Conservation (phyloP, 2,888 invertebrate species). For the Melipona beecheii region DNA sequence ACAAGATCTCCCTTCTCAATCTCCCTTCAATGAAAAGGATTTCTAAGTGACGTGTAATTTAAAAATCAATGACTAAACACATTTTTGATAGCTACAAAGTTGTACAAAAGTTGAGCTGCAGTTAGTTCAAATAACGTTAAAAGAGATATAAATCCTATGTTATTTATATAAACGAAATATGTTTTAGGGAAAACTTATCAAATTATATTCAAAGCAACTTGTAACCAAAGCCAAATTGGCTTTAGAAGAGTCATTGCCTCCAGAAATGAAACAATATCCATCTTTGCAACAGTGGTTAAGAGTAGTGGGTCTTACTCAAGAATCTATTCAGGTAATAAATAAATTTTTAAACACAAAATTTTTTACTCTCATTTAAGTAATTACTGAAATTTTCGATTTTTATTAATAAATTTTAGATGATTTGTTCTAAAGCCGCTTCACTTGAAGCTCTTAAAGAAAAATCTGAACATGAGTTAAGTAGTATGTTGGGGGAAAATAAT, state of each 20-base stretch:
- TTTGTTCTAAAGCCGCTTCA: slow-evolving; percentile 89
- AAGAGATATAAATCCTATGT: not conserved
- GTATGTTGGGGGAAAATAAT: slow-evolving; percentile 88
- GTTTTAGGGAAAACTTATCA: slow-evolving; percentile 95
- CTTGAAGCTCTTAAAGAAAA: slow-evolving; percentile 93
- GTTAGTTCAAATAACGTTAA: not conserved
- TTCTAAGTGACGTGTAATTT: not conserved
- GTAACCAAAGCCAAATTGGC: slow-evolving; percentile 93
- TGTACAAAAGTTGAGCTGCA: not conserved
- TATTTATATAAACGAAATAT: slow-evolving; percentile 48
- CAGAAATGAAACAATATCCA: slow-evolving; percentile 90
- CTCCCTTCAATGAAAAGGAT: not conserved
- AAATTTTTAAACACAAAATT: not conserved
- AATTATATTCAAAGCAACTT: slow-evolving; percentile 95
- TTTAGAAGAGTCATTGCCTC: slow-evolving; percentile 86
- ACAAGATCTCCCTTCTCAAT: not conserved
- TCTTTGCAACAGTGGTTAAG: slow-evolving; percentile 95
- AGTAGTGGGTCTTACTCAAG: slow-evolving; percentile 92
- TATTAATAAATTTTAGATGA: slow-evolving; percentile 85
- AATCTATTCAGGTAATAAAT: slow-evolving; percentile 88
- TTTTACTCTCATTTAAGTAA: not conserved
- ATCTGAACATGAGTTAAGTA: slow-evolving; percentile 92
- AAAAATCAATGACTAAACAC: not conserved
- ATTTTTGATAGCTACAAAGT: not conserved
- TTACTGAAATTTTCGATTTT: not conserved